These are phyloP conservation scores for Aplocera efformata DNA, from an alignment of 2,888 invertebrate genomes.

Conservation along the genomic window DNA sequence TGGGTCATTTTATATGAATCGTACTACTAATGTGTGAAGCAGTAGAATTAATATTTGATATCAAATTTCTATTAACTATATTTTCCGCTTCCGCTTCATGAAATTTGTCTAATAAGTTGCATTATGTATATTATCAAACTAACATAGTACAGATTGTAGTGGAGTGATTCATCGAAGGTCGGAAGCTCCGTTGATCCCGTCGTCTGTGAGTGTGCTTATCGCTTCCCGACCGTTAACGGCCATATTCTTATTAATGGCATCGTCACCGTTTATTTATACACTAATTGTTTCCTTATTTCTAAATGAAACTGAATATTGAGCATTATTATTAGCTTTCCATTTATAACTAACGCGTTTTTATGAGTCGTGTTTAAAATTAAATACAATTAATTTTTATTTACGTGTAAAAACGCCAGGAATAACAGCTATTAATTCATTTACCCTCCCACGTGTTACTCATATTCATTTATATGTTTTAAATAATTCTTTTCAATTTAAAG, in stretches of 20 bases:
- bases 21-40: too few relatives aligned
- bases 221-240: constrained; percentile 39
- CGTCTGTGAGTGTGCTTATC: constrained; percentile 20
- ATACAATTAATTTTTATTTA: neutral
- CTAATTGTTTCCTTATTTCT: constrained; percentile 3
- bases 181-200: constrained; percentile 18
- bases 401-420: too few relatives aligned
- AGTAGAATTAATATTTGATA: too few relatives aligned
- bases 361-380: neutral
- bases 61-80: too few relatives aligned
- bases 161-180: constrained; percentile 20
- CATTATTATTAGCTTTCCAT: too few relatives aligned
- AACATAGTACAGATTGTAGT: constrained; percentile 6
- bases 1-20: too few relatives aligned
- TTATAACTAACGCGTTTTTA: too few relatives aligned
- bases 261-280: constrained; percentile 21
- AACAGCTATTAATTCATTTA: neutral
- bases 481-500: too few relatives aligned
- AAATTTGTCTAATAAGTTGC: too few relatives aligned
- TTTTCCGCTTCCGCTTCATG: too few relatives aligned
- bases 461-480: too few relatives aligned
- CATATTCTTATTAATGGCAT: constrained; percentile 31
- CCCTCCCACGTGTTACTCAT: constrained; percentile 1
- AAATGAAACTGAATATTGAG: too few relatives aligned
- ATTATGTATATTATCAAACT: constrained; percentile 4